These are phyloP conservation scores for Oncopeltus fasciatus DNA, from an alignment of 1,140 invertebrate genomes.

Conservation along the genomic window DNA sequence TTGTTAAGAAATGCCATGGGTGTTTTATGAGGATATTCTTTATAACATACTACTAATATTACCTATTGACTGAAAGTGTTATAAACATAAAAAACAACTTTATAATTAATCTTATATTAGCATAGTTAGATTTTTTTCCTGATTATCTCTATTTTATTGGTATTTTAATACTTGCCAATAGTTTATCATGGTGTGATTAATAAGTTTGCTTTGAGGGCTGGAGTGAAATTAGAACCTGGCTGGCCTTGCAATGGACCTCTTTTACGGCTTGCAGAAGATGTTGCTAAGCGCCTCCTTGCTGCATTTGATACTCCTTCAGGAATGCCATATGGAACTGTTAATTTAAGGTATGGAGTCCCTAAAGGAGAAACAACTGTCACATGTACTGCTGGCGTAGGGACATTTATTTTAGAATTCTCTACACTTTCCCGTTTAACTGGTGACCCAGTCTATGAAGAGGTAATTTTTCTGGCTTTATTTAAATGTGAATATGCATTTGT, in stretches of 20 bases:
- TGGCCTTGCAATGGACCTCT: constrained; percentile 97
- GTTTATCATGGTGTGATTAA: no score
- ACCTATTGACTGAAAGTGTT: no score
- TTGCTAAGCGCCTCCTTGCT: constrained; percentile 74
- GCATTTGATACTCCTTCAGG: constrained; percentile 82
- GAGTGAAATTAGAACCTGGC: constrained; percentile 69
- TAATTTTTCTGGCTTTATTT: no score
- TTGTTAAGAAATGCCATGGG: no score
- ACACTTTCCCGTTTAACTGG: constrained; percentile 87
- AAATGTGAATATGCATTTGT: no score
- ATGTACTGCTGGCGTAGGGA: constrained; percentile 94
- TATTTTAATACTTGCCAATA: no score
- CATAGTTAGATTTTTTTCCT: no score
- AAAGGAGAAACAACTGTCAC: constrained; percentile 89
- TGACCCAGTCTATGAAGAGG: constrained; percentile 84
- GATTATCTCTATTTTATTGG: no score
- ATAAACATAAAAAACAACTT: no score
- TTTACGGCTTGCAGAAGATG: constrained; percentile 81
- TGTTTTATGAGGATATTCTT: no score
- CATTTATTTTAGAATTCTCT: constrained; percentile 95
- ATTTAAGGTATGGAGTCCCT: constrained; percentile 82
- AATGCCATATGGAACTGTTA: constrained; percentile 98
- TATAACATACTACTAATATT: no score
- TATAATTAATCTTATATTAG: no score
- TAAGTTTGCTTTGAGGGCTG: constrained; percentile 41